These are phyloP conservation scores for Diachrysia chrysitis DNA, from an alignment of 2,888 invertebrate species.

Conservation along the genomic window DNA sequence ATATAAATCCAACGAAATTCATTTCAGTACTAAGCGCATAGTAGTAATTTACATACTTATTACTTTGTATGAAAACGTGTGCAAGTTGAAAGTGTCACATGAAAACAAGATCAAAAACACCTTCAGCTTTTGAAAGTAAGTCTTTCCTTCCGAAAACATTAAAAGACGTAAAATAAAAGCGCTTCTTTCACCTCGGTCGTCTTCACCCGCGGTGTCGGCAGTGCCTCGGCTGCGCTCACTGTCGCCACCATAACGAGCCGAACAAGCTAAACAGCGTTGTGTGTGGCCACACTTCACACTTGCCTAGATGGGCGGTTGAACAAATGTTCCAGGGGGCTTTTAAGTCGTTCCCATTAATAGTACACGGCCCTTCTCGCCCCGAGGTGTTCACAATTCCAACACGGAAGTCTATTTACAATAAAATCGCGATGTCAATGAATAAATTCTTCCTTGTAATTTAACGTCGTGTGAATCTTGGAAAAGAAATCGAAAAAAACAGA, in stretches of 20 bases:
- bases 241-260: constrained; percentile 18
- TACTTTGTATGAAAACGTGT: not conserved
- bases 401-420: constrained; percentile 19
- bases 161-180: constrained; percentile 23
- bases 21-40: not conserved
- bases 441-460: constrained; percentile 18
- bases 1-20: not conserved
- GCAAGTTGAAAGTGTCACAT: not conserved
- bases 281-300: constrained; percentile 70
- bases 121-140: not conserved
- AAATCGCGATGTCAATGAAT: constrained; percentile 39
- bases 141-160: not conserved
- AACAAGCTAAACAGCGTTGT: constrained; percentile 51
- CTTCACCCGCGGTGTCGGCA: constrained; percentile 9
- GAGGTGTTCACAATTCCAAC: constrained; percentile 22
- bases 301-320: constrained; percentile 59
- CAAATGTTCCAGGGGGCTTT: constrained; percentile 62
- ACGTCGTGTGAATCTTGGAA: not conserved
- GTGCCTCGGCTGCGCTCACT: constrained; percentile 12
- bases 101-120: not conserved
- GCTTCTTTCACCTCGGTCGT: constrained; percentile 5
- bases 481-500: constrained; percentile 15
- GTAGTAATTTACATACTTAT: not conserved
- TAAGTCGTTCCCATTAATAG: constrained; percentile 53
- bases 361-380: constrained; percentile 42